A percentile compares a stretch with the other conserved stretches of the same genome.
Evolutionary conservation across 2,113 vertebrate species (phyloP).

Genomic region (Hepsetus odoe): DNA sequence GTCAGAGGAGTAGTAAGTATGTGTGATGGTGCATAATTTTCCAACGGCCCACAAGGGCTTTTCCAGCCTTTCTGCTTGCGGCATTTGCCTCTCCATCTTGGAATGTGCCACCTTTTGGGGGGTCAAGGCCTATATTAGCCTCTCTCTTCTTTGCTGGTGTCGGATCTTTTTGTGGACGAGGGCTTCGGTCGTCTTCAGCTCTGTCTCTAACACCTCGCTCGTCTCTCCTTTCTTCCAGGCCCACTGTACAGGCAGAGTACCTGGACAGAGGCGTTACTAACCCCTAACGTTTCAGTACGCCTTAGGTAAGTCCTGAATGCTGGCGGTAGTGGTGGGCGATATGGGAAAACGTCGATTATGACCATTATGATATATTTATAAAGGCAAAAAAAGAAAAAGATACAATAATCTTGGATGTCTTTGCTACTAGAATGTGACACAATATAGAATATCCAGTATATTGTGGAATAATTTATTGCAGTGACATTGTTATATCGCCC

Average conservation of each 20-base stretch:
- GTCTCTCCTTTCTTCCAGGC: constrained; percentile 52
- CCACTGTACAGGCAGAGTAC: constrained; percentile 31
- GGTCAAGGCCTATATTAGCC: constrained; percentile 59
- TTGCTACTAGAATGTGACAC: too few relatives aligned
- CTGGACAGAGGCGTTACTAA: constrained; percentile 47
- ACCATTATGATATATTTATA: too few relatives aligned
- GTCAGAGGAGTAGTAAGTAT: background rate
- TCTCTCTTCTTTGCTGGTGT: background rate
- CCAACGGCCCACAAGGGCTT: constrained; percentile 50
- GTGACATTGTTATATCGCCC: background rate
- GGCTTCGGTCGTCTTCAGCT: constrained; percentile 17
- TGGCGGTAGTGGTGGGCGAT: too few relatives aligned
- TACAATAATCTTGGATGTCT: too few relatives aligned
- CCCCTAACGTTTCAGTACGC: constrained; percentile 47
- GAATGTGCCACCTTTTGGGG: constrained; percentile 72
- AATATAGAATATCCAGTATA: too few relatives aligned
- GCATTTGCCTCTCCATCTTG: constrained; percentile 67
- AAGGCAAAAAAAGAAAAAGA: too few relatives aligned
- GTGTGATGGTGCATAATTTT: constrained; percentile 34
- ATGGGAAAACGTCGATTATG: too few relatives aligned
- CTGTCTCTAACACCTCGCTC: constrained; percentile 32
- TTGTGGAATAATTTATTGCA: too few relatives aligned
- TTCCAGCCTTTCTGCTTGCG: constrained; percentile 58
- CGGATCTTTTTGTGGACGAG: background rate
- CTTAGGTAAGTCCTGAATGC: constrained; percentile 50